Evolutionary conservation across 2,113 vertebrate species (phyloP).

Genomic region (Zootoca vivipara): DNA sequence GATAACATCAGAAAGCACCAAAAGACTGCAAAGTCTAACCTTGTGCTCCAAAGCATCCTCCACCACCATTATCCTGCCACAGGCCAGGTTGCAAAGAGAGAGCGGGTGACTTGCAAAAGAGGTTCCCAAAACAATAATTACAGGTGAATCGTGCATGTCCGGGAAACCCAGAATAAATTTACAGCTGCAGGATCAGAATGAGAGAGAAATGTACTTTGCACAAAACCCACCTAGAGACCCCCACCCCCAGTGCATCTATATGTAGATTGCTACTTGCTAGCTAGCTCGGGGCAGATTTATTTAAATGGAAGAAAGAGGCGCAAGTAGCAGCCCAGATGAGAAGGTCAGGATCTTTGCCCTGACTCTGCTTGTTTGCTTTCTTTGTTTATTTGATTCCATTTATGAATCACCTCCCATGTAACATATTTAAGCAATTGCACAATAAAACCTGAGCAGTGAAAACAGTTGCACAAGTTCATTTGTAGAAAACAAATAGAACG

Average conservation of each 20-base stretch:
- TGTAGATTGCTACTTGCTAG: too few relatives aligned
- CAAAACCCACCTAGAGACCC: too few relatives aligned
- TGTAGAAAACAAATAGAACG: too few relatives aligned
- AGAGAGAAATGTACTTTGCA: not conserved
- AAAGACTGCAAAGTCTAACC: not conserved
- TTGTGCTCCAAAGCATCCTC: not conserved
- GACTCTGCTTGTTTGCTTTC: not conserved
- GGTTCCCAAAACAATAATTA: not conserved
- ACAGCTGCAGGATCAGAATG: not conserved
- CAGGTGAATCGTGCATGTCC: not conserved
- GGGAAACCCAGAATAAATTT: not conserved
- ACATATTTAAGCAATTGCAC: too few relatives aligned
- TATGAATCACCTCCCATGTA: too few relatives aligned
- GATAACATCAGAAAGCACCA: not conserved
- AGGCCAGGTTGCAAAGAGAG: not conserved
- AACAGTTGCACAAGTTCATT: too few relatives aligned
- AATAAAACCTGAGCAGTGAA: too few relatives aligned
- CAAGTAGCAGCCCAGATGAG: not conserved
- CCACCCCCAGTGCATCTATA: not conserved
- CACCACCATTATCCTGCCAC: not conserved
- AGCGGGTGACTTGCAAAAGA: not conserved
- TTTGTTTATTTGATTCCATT: too few relatives aligned
- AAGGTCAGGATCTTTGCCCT: not conserved
- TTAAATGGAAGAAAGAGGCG: not conserved
- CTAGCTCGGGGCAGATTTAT: not conserved